Percentiles rank a stretch among this genome's conserved stretches.
phyloP scores from a whole-genome alignment of 2,113 vertebrate genomes.

The Hypocryptadius cinnamomeus region DNA sequence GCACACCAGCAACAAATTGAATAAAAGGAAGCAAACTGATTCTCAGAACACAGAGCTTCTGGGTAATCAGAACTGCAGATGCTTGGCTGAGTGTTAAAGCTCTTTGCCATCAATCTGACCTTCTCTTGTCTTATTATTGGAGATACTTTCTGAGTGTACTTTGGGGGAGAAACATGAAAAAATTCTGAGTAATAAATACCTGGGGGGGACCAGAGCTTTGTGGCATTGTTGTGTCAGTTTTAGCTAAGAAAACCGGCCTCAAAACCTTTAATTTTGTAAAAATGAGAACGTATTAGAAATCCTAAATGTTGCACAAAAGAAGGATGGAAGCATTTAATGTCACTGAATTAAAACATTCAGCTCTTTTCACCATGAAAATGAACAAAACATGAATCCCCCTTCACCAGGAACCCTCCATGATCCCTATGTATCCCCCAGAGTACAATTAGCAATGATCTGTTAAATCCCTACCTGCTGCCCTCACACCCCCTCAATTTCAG shows the following conservation, averaged over 20 bases:
- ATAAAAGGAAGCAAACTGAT: conserved; percentile 48
- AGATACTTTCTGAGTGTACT: neutral
- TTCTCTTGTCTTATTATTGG: neutral
- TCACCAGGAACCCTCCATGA: neutral
- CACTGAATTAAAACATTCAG: neutral
- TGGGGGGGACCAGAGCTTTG: neutral
- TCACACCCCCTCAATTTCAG: neutral
- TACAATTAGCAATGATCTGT: neutral
- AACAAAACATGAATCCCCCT: neutral
- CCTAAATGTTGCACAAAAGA: neutral
- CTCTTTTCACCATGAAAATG: neutral
- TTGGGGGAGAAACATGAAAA: neutral
- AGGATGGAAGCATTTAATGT: neutral
- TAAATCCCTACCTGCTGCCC: neutral
- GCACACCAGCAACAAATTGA: conserved; percentile 36
- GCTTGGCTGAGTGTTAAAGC: conserved; percentile 21
- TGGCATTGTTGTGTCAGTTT: neutral
- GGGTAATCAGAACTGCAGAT: conserved; percentile 36
- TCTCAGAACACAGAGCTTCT: conserved; percentile 10
- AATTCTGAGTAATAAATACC: neutral
- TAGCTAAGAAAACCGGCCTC: neutral
- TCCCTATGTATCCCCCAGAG: neutral
- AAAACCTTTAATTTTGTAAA: neutral
- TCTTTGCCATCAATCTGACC: neutral
- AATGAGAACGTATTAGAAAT: neutral